Conservation (phyloP, 2,888 invertebrate genomes). For the Synanthedon tipuliformis region DNA sequence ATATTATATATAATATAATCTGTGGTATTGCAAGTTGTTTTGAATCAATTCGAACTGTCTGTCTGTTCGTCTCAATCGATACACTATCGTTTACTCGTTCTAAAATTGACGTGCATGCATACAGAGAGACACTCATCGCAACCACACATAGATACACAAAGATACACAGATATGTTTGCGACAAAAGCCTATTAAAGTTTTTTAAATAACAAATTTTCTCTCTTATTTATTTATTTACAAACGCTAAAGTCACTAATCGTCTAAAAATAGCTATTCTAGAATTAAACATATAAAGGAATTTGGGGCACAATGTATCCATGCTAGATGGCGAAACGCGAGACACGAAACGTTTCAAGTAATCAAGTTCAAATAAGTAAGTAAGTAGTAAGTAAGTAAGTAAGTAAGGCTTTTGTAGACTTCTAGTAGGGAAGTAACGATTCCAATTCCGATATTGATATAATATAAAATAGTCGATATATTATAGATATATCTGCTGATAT, state of each 20-base stretch:
- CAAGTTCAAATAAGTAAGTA: too few relatives aligned
- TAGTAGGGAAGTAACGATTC: too few relatives aligned
- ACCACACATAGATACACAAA: slow-evolving; percentile 33
- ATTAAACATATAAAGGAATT: slow-evolving; percentile 41
- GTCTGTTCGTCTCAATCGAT: too few relatives aligned
- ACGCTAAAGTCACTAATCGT: slow-evolving; percentile 11
- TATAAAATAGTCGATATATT: too few relatives aligned
- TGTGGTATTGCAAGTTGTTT: too few relatives aligned
- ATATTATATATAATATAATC: too few relatives aligned
- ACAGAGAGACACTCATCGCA: slow-evolving; percentile 23
- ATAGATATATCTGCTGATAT: too few relatives aligned
- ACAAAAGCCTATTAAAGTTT: slow-evolving; percentile 55
- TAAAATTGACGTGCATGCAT: slow-evolving; percentile 25
- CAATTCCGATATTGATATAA: too few relatives aligned
- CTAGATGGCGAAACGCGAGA: slow-evolving; percentile 20
- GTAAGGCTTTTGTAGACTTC: too few relatives aligned
- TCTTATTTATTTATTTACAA: slow-evolving; percentile 16
- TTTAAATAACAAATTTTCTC: slow-evolving; percentile 9
- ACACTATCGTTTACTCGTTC: neutral
- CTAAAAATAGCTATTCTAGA: slow-evolving; percentile 31
- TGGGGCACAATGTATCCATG: slow-evolving; percentile 36
- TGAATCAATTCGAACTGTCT: too few relatives aligned
- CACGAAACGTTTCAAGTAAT: neutral
- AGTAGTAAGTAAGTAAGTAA: too few relatives aligned
- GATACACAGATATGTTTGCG: slow-evolving; percentile 62